Base-by-base conservation (phyloP, 2,888 invertebrate genomes). In the Melipona bicolor region DNA sequence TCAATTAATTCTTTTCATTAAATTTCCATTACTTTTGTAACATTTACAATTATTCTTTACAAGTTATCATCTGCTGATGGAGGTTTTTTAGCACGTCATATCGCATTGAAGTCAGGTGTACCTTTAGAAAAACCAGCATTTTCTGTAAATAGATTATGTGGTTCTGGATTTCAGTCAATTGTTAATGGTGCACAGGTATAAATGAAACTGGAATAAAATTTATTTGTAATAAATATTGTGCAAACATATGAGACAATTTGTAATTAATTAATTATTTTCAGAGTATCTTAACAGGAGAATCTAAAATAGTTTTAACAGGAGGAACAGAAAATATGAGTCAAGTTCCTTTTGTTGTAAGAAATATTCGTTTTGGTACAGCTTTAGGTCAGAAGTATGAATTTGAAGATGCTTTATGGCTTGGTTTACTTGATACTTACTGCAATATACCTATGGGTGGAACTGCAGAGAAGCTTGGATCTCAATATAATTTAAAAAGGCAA, bases 241-340 rank as follows among this genome's bases (percentile, higher is more conserved):
- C 17, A 68, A 11, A 21, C 36, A 75, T 72, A 21, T n/a, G 21
- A 81, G 0, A 27, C 43, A 64, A 43, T 43, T 43, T 43, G 43
- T 11, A 43, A 71, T 43, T 71, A 32, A 56, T 13, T 54, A 43
- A 21, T 36, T 19, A 43, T 61, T 77, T 95, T 15, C 91, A 98
- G 97, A 99, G 99, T 93, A 99, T 99, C 88, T 91, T 97, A 75
- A 95, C 97, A 17, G 98, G 98, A 52, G 97, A 97, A 85, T 97
- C 98, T 3, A 96, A 97, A 91, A 96, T 99, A 79, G 97, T 98
- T 1, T 94, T 99, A 56, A 97, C 98, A 43, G 99, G 99, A 69
- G 99, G 99, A 0, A 96, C 97, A 4, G 99, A 99, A 93, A 99
- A 97, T 94, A 99, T 99, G 99, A 98, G 98, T 3, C 97, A 98